A percentile compares a stretch with the other conserved stretches of the same genome.
These are phyloP conservation scores for Megathymus violae DNA, from an alignment of 1,140 invertebrate genomes.

Conservation along the genomic window DNA sequence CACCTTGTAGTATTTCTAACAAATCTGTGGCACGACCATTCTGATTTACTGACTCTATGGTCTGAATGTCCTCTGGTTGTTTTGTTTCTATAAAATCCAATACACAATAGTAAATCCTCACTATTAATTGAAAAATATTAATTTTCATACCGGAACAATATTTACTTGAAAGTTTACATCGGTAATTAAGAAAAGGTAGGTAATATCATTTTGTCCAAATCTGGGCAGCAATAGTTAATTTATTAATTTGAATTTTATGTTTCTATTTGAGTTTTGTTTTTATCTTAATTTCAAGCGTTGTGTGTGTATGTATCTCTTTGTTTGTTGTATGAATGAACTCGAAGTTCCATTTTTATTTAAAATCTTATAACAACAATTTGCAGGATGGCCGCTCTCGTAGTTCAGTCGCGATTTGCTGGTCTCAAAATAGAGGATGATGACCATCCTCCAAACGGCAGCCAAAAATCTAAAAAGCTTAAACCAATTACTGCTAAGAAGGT, in stretches of 20 bases:
- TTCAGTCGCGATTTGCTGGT: constrained; percentile 86
- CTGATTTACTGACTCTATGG: background rate
- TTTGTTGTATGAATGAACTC: background rate
- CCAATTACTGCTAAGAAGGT: constrained; percentile 54
- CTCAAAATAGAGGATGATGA: constrained; percentile 86
- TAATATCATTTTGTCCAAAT: background rate
- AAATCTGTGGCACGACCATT: no score
- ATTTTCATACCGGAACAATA: background rate
- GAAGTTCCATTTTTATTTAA: background rate
- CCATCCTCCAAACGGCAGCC: constrained; percentile 53
- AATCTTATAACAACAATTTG: constrained; percentile 4
- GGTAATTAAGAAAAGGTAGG: background rate
- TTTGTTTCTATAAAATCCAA: background rate
- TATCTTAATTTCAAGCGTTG: background rate
- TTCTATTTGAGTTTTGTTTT: background rate
- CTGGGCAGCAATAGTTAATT: background rate
- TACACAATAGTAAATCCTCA: background rate
- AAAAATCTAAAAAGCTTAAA: constrained; percentile 73
- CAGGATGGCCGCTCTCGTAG: constrained; percentile 80
- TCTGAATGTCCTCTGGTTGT: background rate
- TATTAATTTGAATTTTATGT: background rate
- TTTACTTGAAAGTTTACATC: background rate
- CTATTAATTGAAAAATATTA: background rate
- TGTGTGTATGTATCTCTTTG: background rate
- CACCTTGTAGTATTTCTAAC: constrained; percentile 1